phyloP scores from a whole-genome alignment of 2,113 vertebrate genomes.

The Elephas maximus region DNA sequence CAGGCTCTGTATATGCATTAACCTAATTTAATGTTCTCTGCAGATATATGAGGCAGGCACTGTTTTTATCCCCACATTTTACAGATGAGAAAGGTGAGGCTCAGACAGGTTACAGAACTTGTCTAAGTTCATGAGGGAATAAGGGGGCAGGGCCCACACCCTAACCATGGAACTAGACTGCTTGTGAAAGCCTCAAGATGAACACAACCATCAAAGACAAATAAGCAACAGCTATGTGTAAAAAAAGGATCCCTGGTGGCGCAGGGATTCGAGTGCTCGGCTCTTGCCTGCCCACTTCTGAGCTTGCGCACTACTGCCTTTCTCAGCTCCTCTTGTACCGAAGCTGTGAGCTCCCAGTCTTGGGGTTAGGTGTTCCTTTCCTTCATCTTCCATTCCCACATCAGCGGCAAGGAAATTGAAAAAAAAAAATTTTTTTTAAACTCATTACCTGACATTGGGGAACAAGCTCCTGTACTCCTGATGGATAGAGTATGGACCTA shows the following conservation, averaged over 20 bases:
- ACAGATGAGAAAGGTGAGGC: slow-evolving; percentile 29
- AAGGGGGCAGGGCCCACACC: background rate
- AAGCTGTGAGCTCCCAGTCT: background rate
- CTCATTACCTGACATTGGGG: slow-evolving; percentile 1
- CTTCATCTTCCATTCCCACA: background rate
- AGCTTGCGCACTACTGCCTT: background rate
- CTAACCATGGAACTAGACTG: background rate
- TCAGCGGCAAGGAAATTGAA: background rate
- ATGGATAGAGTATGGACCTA: background rate
- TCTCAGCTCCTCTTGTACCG: background rate
- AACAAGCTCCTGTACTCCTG: background rate
- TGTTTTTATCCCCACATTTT: background rate
- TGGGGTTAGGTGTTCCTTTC: background rate
- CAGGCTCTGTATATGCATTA: background rate
- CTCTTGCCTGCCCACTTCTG: background rate
- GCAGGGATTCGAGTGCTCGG: background rate
- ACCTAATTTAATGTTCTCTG: background rate
- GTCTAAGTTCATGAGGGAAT: background rate
- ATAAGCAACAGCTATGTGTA: background rate
- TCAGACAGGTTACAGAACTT: background rate
- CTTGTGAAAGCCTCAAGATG: background rate
- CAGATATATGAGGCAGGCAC: background rate
- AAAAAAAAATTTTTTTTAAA: background rate
- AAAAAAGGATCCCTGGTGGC: background rate
- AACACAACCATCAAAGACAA: slow-evolving; percentile 7